Evolutionary conservation across 2,888 invertebrate genomes (phyloP), one percentile per base, ranked within the genome.

Genomic region (Agonopterix subpropinquella): DNA sequence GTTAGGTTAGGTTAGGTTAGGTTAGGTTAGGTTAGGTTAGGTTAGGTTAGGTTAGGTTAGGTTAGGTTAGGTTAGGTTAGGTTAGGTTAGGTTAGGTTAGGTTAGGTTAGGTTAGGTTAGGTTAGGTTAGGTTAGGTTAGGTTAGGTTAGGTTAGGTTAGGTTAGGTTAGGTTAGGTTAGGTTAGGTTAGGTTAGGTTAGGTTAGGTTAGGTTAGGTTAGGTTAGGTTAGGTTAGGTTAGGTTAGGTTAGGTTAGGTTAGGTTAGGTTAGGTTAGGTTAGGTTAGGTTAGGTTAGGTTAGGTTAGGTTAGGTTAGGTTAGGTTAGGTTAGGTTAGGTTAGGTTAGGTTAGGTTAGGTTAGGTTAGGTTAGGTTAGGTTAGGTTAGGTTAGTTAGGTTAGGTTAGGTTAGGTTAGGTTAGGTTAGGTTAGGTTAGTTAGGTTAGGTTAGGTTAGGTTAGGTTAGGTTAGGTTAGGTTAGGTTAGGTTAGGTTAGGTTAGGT

Each of bases 381-480:
- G 53, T 50, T 48, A 48, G 50, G 48, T 54, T 53, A 55, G 51
- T 53, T 56, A 52, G 56, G 53, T 53, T 51, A 53, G 53, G 52
- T 55, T 53, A 55, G 55, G 52, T 52, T 54, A 52, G 51, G 55
- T 54, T 54, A 54, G 54, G 54, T 54, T 54, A 54, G 54, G 54
- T 54, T 54, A 52, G 54, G 54, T 54, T 54, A 54, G 54, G 54
- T 54, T 54, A 54, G 54, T 54, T 54, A 54, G 54, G 54, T 54
- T 54, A 54, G 54, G 54, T 54, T 54, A 54, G 54, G 54, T 54
- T 54, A 54, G 54, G 54, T 54, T 54, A 54, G 54, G 54, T 54
- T 54, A 52, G 54, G 54, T 54, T 54, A 53, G 53, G 50, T 52
- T 48, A 48, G 49, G 42, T 49, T 53, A 48, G 53, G 50, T 52